Base-by-base conservation (phyloP, 1,140 invertebrate genomes). In the Drosophila nannoptera region DNA sequence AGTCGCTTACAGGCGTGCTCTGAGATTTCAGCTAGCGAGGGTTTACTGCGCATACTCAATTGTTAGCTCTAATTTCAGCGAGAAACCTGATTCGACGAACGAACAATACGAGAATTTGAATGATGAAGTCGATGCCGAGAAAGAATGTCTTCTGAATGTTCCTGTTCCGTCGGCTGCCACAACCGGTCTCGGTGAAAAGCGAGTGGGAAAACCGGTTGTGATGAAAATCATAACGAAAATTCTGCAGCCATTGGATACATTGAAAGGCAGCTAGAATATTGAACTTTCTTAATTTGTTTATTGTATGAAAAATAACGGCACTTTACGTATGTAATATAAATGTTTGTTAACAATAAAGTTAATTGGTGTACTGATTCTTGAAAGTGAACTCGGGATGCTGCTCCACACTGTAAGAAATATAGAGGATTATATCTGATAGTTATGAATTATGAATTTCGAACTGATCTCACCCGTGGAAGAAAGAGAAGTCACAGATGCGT, bases 361-460 rank as follows among this genome's bases (percentile, higher is more conserved):
- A 84, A 22, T 86, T 69, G 45, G 70, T 84, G 43, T 64, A 86
- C 54, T 86, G 66, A 40, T 84, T 84, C 45, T 84, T 72, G 31
- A 89, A 91, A n/a, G 92, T 92, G 78, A 92, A 93, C 77, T 93
- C 92, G 0, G 94, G 94, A 89, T 94, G 94, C 22, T 91, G 91
- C 22, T 91, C 87, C 40, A 94, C 90, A 38, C 90, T 93, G 90
- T 88, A 91, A 92, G 90, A 90, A 81, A 91, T 8, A 58, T 31
- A 43, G 49, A 42, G 46, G 55, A 50, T 14, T 7, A 53, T 50
- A 42, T 7, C 22, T 16, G 0, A 8, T 7, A 29, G 16, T 43
- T 29, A 7, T 29, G 11, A 7, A n/a, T 8, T 29, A 8, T 22
- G 12, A 7, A 8, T n/a, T n/a, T n/a, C n/a, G n/a, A n/a, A n/a